Evolutionary conservation across 1,140 invertebrate genomes (phyloP), one percentile per base, ranked within the genome.

Genomic region (Drosophila azteca): DNA sequence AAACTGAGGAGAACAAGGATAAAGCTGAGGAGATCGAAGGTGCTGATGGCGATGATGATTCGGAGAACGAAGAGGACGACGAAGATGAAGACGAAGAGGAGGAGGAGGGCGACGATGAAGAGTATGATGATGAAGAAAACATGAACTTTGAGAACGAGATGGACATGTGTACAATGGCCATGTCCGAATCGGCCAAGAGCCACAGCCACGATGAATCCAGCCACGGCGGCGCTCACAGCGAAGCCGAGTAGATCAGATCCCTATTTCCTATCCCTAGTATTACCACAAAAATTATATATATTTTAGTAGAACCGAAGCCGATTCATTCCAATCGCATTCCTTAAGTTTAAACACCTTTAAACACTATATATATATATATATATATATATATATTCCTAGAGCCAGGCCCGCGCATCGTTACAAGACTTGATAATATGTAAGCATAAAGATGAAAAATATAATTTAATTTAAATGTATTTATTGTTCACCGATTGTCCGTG

Each of bases 401-500:
- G 61, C 51, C 67, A 74, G 64, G 71, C 76, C 77, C 81, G 60
- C 77, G 66, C 81, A 85, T 85, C 74, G 81, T 84, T 81, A 87
- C 78, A 87, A 85, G 81, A 85, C 81, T 85, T 85, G 81, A 85
- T 85, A 81, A 85, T 57, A 78, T 87, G 70, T 85, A 85, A 85
- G 81, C 82, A 74, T 69, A 80, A 68, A 52, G 53, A 59, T 54
- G 39, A 66, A 46, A 51, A 46, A 51, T 60, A 35, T 58, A 79
- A 83, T n/a, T 22, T 67, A 64, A 70, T 48, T 45, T 60, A 62
- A 77, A 45, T 53, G 48, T 83, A 83, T 83, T 83, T 83, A 84
- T 83, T 83, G 80, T 83, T 83, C 51, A 62, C 66, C 66, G 45
- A 45, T 22, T 67, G 51, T 55, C 59, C 53, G 57, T 58, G 55